phyloP scores from a whole-genome alignment of 2,113 vertebrate species.

The Ivindomyrus marchei region DNA sequence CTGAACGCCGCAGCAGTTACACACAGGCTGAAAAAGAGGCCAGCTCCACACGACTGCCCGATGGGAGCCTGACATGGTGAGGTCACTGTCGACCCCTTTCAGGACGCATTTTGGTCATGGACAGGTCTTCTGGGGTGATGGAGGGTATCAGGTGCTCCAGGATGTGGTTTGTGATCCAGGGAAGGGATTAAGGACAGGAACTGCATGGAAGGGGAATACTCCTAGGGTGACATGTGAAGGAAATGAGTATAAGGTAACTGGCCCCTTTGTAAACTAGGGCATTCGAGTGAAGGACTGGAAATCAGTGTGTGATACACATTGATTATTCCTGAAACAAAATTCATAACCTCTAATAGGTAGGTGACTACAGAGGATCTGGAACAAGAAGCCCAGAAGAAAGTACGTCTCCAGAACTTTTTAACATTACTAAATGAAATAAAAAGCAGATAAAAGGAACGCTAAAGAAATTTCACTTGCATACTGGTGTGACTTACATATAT shows the following conservation, averaged over 20 bases:
- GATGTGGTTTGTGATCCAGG: background rate
- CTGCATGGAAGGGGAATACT: background rate
- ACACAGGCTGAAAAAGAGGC: slow-evolving; percentile 2
- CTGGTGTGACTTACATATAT: background rate
- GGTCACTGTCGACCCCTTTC: slow-evolving; percentile 40
- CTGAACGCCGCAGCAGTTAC: slow-evolving; percentile 6
- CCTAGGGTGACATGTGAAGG: background rate
- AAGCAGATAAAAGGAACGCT: background rate
- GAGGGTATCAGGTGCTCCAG: background rate
- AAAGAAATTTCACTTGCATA: background rate
- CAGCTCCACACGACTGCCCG: slow-evolving; percentile 25
- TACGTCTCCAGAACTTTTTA: background rate
- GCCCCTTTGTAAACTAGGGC: background rate
- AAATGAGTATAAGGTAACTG: background rate
- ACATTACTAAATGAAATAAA: background rate
- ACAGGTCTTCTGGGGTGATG: background rate
- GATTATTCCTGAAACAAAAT: background rate
- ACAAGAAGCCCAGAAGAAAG: slow-evolving; percentile 20
- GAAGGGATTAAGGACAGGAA: background rate
- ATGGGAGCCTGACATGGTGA: slow-evolving; percentile 34
- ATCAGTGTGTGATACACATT: background rate
- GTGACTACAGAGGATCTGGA: slow-evolving; percentile 18
- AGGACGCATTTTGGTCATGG: slow-evolving; percentile 1
- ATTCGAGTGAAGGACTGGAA: background rate
- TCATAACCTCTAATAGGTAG: background rate